Evolutionary conservation across 1,140 invertebrate species (phyloP).

Genomic region (Nasonia longicornis): DNA sequence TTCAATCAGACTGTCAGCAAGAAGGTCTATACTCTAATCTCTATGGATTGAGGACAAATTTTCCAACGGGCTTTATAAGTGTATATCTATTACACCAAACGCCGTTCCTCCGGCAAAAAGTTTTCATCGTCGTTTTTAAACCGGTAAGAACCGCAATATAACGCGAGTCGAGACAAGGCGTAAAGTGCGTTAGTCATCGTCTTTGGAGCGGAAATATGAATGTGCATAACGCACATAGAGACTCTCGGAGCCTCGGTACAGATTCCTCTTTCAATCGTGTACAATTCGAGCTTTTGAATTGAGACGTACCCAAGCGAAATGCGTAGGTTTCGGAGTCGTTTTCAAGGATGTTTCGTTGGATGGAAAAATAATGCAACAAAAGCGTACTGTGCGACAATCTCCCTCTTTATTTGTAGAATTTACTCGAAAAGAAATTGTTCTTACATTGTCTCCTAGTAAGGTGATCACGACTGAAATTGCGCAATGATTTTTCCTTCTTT

Average conservation of each 20-base stretch:
- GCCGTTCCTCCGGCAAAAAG: too few relatives aligned
- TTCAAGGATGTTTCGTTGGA: neutral
- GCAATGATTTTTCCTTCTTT: neutral
- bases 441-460: neutral
- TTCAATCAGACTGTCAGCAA: too few relatives aligned
- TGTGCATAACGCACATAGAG: neutral
- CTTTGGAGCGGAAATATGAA: neutral
- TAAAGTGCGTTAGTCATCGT: neutral
- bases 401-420: too few relatives aligned
- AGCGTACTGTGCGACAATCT: too few relatives aligned
- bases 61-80: too few relatives aligned
- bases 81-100: too few relatives aligned
- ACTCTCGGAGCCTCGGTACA: neutral
- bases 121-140: neutral
- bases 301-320: neutral
- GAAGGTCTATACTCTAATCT: too few relatives aligned
- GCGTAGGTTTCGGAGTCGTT: neutral
- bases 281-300: neutral
- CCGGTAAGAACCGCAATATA: neutral
- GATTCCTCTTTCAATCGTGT: neutral
- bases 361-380: too few relatives aligned
- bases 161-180: neutral
- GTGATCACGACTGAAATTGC: neutral
- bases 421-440: too few relatives aligned
- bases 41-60: too few relatives aligned